A percentile compares a stretch with the other conserved stretches of the same genome.
These are phyloP conservation scores for Dufourea novaeangliae DNA, from an alignment of 1,140 invertebrate genomes.

Conservation along the genomic window DNA sequence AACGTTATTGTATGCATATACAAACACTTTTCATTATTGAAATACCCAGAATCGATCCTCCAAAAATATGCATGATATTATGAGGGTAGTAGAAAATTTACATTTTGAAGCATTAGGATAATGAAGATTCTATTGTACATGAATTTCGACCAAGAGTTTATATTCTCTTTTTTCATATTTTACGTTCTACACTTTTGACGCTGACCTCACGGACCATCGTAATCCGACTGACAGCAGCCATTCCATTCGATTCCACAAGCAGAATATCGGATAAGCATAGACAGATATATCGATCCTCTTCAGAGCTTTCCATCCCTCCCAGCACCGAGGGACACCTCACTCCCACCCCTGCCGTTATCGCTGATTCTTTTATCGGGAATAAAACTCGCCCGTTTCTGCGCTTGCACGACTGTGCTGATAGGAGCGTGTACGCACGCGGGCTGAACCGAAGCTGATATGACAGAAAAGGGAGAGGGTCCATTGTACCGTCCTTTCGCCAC, in stretches of 20 bases:
- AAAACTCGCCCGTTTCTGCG: slow-evolving; percentile 30
- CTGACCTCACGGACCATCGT: not conserved
- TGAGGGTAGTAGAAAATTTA: too few species aligned
- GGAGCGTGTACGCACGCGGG: not conserved
- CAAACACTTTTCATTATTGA: too few species aligned
- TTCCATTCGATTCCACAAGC: slow-evolving; percentile 5
- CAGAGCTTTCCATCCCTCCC: not conserved
- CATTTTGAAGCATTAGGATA: too few species aligned
- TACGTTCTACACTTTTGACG: not conserved
- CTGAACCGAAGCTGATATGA: slow-evolving; percentile 44
- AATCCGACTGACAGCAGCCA: not conserved
- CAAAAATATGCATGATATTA: too few species aligned
- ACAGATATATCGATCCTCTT: slow-evolving; percentile 18
- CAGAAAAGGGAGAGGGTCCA: slow-evolving; percentile 39
- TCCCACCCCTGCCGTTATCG: too few species aligned
- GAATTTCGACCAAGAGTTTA: not conserved
- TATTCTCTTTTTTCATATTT: not conserved
- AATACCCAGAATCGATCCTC: too few species aligned
- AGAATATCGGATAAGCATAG: slow-evolving; percentile 16
- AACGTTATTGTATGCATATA: too few species aligned
- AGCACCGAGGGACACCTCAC: not conserved
- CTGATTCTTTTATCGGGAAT: slow-evolving; percentile 9
- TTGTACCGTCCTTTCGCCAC: slow-evolving; percentile 44
- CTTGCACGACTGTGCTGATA: slow-evolving; percentile 20
- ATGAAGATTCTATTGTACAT: too few species aligned